phyloP scores from a whole-genome alignment of 1,140 invertebrate genomes.

The Cherax quadricarinatus region DNA sequence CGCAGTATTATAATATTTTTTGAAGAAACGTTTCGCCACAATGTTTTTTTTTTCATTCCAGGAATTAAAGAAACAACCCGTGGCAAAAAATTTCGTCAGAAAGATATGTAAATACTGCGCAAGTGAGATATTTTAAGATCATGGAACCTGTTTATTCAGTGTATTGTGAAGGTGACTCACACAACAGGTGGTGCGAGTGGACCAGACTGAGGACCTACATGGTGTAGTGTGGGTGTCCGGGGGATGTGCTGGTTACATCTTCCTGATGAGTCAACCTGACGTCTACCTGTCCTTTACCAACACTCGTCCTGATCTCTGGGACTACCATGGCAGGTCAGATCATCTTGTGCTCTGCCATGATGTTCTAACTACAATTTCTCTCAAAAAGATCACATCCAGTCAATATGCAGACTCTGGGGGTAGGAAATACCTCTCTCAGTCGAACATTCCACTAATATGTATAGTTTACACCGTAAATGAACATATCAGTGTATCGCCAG shows the following conservation, averaged over 20 bases:
- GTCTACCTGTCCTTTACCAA: slow-evolving; percentile 20
- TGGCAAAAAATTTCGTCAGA: no score
- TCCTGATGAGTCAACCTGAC: neutral
- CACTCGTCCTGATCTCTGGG: slow-evolving; percentile 31
- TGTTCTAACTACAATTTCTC: neutral
- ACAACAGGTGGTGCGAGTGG: slow-evolving; percentile 9
- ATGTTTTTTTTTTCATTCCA: no score
- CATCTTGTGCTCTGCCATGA: neutral
- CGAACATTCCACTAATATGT: no score
- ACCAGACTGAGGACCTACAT: slow-evolving; percentile 5
- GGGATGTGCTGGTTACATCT: slow-evolving; percentile 6
- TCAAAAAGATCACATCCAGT: neutral
- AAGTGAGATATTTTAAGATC: no score
- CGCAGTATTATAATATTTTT: no score
- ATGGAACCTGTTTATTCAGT: no score
- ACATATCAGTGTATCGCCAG: neutral
- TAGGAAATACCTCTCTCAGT: no score
- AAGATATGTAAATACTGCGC: no score
- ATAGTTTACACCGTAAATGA: neutral
- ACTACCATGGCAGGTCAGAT: slow-evolving; percentile 46
- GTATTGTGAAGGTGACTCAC: no score
- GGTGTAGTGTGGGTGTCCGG: slow-evolving; percentile 18
- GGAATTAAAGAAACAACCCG: no score
- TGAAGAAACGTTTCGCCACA: no score
- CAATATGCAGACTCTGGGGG: neutral